phyloP scores from a whole-genome alignment of 2,797 vertebrate genomes.

The Emys orbicularis region DNA sequence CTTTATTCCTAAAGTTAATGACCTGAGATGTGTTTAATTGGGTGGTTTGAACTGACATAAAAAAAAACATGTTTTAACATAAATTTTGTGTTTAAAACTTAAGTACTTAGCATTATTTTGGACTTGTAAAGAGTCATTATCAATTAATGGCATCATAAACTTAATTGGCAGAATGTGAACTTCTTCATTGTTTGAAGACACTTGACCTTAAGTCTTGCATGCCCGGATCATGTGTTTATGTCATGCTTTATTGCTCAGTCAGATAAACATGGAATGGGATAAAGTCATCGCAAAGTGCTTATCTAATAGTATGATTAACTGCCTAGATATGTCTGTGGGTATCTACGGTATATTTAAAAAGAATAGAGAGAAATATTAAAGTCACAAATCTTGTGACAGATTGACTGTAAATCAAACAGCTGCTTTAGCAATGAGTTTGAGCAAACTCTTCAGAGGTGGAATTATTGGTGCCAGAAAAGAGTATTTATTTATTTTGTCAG shows the following conservation, averaged over 20 bases:
- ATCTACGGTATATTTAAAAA: not conserved
- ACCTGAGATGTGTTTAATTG: not conserved
- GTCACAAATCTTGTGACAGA: slow-evolving; percentile 41
- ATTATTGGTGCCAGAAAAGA: slow-evolving; percentile 9
- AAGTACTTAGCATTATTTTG: not conserved
- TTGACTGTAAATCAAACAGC: slow-evolving; percentile 41
- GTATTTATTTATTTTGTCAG: slow-evolving; percentile 14
- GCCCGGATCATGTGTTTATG: accelerated
- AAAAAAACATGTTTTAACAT: not conserved
- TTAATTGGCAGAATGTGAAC: not conserved
- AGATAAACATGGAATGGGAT: not conserved
- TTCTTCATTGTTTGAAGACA: not conserved
- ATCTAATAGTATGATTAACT: not conserved
- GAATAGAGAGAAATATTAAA: slow-evolving; percentile 30
- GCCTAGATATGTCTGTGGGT: not conserved
- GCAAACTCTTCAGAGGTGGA: slow-evolving; percentile 21
- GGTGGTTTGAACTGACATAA: not conserved
- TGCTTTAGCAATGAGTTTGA: slow-evolving; percentile 5
- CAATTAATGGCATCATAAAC: not conserved
- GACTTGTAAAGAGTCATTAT: not conserved
- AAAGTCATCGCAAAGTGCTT: not conserved
- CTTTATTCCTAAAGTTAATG: not conserved
- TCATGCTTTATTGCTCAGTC: not conserved
- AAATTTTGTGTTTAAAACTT: not conserved
- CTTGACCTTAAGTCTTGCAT: not conserved